Conservation (phyloP, 2,797 vertebrate genomes). For the Glossophaga mutica region DNA sequence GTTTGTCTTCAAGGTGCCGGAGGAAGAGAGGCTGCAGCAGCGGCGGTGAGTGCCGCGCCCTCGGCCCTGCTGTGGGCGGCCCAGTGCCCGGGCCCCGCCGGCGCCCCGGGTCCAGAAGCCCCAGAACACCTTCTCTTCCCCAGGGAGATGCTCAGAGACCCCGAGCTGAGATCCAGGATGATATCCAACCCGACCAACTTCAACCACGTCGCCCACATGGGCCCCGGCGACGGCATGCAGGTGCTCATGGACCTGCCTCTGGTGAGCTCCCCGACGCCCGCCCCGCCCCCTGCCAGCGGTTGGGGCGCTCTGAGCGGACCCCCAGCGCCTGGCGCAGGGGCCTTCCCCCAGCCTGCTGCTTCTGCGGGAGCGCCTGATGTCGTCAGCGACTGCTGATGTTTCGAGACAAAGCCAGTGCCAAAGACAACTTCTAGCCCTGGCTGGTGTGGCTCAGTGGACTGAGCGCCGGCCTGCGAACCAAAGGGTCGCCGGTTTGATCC, state of each 20-base stretch:
- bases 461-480: no score
- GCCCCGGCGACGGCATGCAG: constrained; percentile 98
- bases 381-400: accelerated
- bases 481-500: no score
- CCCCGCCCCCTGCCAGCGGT: not conserved
- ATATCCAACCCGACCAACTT: constrained; percentile 99
- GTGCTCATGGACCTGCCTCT: constrained; percentile 98
- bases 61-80: accelerated
- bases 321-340: not conserved
- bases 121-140: not conserved
- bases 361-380: no score
- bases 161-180: constrained; percentile 94
- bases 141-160: constrained; percentile 97
- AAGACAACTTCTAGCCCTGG: accelerated
- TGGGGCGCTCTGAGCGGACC: no score
- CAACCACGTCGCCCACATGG: constrained; percentile 99
- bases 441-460: no score
- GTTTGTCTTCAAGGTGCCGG: constrained; percentile 96
- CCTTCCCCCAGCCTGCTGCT: no score
- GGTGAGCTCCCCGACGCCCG: constrained; percentile 82
- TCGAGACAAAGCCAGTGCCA: accelerated
- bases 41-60: constrained; percentile 76
- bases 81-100: accelerated
- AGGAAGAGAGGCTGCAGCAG: constrained; percentile 90
- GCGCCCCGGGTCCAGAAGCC: accelerated